These are phyloP conservation scores for Rynchops niger DNA, from an alignment of 2,113 vertebrate species.

Conservation along the genomic window DNA sequence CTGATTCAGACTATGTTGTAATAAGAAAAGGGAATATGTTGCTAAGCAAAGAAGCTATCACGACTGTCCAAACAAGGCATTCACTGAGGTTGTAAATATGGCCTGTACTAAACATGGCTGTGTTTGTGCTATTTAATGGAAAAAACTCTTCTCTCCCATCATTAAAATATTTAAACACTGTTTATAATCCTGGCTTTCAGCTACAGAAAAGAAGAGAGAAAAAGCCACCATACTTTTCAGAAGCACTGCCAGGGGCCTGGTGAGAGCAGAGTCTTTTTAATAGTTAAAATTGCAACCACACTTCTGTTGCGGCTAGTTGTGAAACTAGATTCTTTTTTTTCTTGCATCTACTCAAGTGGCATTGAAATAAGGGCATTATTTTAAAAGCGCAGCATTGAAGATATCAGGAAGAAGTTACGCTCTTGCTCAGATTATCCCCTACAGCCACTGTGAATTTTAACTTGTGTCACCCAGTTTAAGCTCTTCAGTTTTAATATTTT, in stretches of 20 bases:
- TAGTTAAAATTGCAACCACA: neutral
- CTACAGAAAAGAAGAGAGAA: neutral
- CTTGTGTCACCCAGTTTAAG: neutral
- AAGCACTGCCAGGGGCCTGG: neutral
- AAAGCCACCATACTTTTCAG: neutral
- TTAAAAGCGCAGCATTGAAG: neutral
- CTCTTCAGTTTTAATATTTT: neutral
- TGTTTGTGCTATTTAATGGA: neutral
- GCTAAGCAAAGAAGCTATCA: neutral
- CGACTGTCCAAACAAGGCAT: neutral
- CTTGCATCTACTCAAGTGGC: neutral
- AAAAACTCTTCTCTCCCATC: neutral
- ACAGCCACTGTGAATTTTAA: neutral
- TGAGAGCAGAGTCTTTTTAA: neutral
- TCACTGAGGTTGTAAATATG: neutral
- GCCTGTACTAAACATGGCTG: neutral
- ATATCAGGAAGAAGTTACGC: neutral
- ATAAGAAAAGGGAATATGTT: neutral
- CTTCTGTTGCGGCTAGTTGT: neutral
- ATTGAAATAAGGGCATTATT: neutral
- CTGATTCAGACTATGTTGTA: neutral
- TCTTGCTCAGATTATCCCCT: neutral
- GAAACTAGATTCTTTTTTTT: neutral
- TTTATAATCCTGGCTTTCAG: neutral
- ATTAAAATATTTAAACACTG: neutral